Conservation (phyloP, 2,888 invertebrate genomes). For the Cremastobaeus sp. region DNA sequence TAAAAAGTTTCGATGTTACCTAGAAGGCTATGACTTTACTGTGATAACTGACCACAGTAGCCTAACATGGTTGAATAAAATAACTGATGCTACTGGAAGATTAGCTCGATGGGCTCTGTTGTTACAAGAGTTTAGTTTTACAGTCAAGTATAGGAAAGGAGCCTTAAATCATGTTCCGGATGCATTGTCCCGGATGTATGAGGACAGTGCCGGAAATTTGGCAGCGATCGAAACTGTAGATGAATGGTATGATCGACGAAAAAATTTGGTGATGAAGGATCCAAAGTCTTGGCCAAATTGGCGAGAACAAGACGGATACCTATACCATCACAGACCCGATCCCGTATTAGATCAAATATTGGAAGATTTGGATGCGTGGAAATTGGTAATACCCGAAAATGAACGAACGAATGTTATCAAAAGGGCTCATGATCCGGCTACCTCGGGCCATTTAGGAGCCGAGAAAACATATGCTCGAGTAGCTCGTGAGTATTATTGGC, state of each 20-base stretch:
- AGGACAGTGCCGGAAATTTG: background rate
- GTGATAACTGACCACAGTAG: too few relatives aligned
- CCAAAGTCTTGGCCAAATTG: background rate
- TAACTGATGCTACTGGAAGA: constrained; percentile 55
- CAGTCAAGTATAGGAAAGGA: background rate
- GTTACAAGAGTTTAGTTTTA: background rate
- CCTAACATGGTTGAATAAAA: too few relatives aligned
- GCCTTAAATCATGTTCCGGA: background rate
- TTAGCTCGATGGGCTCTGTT: background rate
- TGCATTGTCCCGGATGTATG: constrained; percentile 4
- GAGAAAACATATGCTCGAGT: background rate
- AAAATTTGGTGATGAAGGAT: background rate
- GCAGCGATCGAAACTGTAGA: background rate
- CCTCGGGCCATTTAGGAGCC: background rate
- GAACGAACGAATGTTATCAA: background rate
- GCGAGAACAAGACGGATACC: background rate
- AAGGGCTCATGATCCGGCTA: background rate
- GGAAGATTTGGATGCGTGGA: constrained; percentile 1
- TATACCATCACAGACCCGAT: background rate
- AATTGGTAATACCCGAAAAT: background rate
- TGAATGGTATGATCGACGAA: background rate
- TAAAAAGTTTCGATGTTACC: too few relatives aligned
- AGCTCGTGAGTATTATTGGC: background rate
- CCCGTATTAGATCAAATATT: background rate
- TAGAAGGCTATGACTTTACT: too few relatives aligned